Conservation (phyloP, 2,888 invertebrate genomes). For the Drosophila kanekoi region DNA sequence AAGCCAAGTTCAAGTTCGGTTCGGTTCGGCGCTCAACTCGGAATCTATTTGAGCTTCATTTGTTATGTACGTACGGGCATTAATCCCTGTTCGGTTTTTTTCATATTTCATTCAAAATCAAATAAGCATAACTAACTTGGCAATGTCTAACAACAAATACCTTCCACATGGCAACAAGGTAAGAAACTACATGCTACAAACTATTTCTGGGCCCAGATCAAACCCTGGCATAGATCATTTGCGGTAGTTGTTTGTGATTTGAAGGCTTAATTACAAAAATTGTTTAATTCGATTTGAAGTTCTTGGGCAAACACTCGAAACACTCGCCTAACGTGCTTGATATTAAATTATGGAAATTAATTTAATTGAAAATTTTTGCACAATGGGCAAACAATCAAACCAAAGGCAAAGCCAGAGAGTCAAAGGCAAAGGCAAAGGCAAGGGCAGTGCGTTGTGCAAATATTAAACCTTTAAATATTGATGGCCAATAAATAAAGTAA, state of each 20-base stretch:
- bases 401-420: conserved; percentile 6
- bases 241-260: conserved; percentile 4
- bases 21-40: too few species aligned
- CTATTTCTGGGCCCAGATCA: conserved; percentile 9
- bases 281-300: conserved; percentile 52
- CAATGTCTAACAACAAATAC: too few species aligned
- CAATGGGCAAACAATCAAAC: conserved; percentile 39
- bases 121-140: neutral
- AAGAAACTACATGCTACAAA: too few species aligned
- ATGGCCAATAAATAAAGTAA: conserved; percentile 69
- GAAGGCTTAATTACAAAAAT: neutral
- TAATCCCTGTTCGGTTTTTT: too few species aligned
- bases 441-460: conserved; percentile 28
- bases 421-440: neutral
- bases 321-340: conserved; percentile 23
- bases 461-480: conserved; percentile 73
- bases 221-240: conserved; percentile 36
- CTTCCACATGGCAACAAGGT: too few species aligned
- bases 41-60: too few species aligned
- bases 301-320: conserved; percentile 4
- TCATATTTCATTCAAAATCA: too few species aligned
- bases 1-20: too few species aligned
- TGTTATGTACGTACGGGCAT: too few species aligned
- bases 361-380: conserved; percentile 61
- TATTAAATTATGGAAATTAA: conserved; percentile 73